Base-by-base conservation (phyloP, 2,888 invertebrate genomes). In the Brenthis hecate region DNA sequence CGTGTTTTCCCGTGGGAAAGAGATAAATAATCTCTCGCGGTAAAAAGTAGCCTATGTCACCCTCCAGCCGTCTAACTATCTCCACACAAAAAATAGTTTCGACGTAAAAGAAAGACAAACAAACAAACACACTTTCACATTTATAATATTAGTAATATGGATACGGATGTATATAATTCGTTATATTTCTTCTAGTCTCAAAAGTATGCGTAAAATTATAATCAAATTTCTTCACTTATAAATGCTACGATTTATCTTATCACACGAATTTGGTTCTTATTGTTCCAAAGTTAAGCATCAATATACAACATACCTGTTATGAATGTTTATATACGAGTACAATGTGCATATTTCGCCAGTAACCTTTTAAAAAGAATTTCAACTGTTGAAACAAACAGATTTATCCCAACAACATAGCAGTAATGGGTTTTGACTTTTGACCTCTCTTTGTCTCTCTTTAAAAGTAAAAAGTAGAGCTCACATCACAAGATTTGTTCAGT, bases 311-410 rank as follows among this genome's bases (percentile, higher is more conserved):
- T 36, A 36, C 36, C 6, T 36, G 36, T 36, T 36, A 36, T 36
- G 36, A 8, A 36, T 36, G 8, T 36, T 8, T 32, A 32, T 23
- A 23, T 23, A 23, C 2, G 32, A 36, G 6, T 36, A 36, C 36
- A 36, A 2, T 8, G 6, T 36, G 6, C 36, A 8, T 36, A 36
- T 36, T 8, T 36, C 13, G 19, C 19, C 16, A 19, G 53, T 50
- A 13, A 28, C 51, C 53, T 36, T 36, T 36, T 36, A 8, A 61
- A 65, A 65, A 57, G 53, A 23, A 57, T 58, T 69, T 47, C 62
- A 62, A 66, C 63, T 57, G 58, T 16, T 63, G 54, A 64, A 56
- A 64, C 56, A 65, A 65, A 56, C 60, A 61, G 61, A 65, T 19
- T 19, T 19, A 43, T 62, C 58, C 63, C 53, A 54, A 32, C 58